Evolutionary conservation across 2,797 vertebrate genomes (phyloP).

Genomic region (Anguilla marmorata): DNA sequence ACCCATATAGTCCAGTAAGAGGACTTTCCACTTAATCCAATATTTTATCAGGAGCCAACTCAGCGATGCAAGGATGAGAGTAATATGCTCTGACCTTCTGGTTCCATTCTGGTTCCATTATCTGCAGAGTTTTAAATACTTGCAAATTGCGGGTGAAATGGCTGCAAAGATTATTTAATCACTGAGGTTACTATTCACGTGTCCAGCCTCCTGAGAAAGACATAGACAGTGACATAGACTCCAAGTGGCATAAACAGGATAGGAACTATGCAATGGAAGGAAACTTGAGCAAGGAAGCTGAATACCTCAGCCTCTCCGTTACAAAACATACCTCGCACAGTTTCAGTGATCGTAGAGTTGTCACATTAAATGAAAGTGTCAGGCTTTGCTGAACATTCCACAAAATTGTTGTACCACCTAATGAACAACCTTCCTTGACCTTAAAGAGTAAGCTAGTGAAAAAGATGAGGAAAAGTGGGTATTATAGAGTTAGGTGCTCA

Average conservation of each 20-base stretch:
- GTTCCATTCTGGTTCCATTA: no score
- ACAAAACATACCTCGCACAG: background rate
- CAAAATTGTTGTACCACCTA: background rate
- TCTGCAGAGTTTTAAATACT: background rate
- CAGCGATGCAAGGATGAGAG: no score
- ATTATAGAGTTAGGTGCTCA: background rate
- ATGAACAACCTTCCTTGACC: background rate
- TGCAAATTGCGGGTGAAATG: constrained; percentile 22
- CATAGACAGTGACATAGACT: background rate
- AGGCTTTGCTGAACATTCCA: background rate
- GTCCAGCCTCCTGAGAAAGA: background rate
- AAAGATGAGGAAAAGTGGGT: background rate
- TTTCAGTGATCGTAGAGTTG: background rate
- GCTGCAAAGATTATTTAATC: constrained; percentile 21
- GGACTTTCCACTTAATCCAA: constrained; percentile 56
- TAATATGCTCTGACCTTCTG: no score
- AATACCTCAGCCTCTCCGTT: background rate
- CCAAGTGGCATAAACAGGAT: background rate
- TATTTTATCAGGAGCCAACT: no score
- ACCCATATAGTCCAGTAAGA: no score
- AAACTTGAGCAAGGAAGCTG: background rate
- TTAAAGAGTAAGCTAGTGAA: background rate
- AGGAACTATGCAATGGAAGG: background rate
- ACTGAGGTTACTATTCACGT: background rate
- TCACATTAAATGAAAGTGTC: background rate